phyloP scores from a whole-genome alignment of 2,113 vertebrate genomes.

The Pseudopodoces humilis region DNA sequence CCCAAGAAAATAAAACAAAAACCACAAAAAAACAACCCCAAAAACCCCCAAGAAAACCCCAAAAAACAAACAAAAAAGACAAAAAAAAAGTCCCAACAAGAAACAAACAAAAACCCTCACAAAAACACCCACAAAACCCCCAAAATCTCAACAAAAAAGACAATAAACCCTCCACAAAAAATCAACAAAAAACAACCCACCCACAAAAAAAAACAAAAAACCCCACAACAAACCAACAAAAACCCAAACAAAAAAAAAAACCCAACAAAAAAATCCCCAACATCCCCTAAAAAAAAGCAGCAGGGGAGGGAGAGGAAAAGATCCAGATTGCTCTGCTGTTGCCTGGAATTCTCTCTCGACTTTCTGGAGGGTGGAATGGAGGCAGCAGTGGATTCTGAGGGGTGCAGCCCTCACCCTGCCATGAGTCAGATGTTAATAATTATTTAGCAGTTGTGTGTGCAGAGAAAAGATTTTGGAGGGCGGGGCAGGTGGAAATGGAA shows the following conservation, averaged over 20 bases:
- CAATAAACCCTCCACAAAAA: neutral
- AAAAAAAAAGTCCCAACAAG: neutral
- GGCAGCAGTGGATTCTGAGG: neutral
- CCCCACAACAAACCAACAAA: rapidly evolving
- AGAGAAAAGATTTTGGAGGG: neutral
- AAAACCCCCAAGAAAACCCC: neutral
- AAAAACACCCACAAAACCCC: rapidly evolving
- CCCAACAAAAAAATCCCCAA: no score
- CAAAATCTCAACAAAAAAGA: no score
- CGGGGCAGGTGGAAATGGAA: neutral
- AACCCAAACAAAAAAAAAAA: no score
- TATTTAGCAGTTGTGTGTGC: conserved; percentile 29
- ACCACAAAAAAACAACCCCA: no score
- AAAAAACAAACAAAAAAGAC: neutral
- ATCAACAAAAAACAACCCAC: no score
- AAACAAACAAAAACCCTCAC: no score
- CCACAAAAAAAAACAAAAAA: neutral
- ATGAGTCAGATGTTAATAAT: conserved; percentile 40
- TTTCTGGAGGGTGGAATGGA: neutral
- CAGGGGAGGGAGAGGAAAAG: neutral
- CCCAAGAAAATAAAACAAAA: neutral
- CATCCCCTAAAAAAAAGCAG: neutral
- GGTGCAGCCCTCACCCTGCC: neutral
- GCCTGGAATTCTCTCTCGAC: neutral
- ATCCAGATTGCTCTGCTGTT: neutral